phyloP scores from a whole-genome alignment of 1,140 invertebrate genomes.

The Pogonomyrmex barbatus region DNA sequence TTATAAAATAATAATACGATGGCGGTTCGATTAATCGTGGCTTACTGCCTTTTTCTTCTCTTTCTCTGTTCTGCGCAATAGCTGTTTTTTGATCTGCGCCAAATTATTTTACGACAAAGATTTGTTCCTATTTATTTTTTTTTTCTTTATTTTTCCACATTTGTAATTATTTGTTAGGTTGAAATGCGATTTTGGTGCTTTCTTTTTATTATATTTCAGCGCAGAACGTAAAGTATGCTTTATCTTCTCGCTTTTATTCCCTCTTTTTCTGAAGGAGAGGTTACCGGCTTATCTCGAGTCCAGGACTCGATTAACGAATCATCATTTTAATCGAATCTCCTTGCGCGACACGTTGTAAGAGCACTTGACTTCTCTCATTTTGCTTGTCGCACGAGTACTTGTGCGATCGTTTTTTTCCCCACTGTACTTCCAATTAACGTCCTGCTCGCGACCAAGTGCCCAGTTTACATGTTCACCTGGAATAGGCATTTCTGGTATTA shows the following conservation, averaged over 20 bases:
- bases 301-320: conserved; percentile 48
- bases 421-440: conserved; percentile 67
- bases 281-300: conserved; percentile 7
- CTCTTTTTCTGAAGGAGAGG: neutral
- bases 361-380: conserved; percentile 46
- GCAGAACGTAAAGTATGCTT: neutral
- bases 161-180: neutral
- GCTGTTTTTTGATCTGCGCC: neutral
- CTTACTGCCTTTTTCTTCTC: neutral
- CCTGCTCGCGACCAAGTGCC: conserved; percentile 49
- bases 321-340: conserved; percentile 58
- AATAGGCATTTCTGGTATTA: conserved; percentile 64
- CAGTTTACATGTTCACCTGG: conserved; percentile 65
- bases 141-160: neutral
- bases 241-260: neutral
- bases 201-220: neutral
- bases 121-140: neutral
- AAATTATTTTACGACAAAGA: neutral
- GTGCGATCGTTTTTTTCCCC: conserved; percentile 38
- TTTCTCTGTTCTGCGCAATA: neutral
- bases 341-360: conserved; percentile 29
- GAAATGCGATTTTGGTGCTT: neutral
- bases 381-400: conserved; percentile 35
- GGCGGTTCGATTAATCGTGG: neutral
- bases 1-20: conserved; percentile 11